Conservation (phyloP, 2,797 vertebrate species). For the Otolemur crassicaudatus region DNA sequence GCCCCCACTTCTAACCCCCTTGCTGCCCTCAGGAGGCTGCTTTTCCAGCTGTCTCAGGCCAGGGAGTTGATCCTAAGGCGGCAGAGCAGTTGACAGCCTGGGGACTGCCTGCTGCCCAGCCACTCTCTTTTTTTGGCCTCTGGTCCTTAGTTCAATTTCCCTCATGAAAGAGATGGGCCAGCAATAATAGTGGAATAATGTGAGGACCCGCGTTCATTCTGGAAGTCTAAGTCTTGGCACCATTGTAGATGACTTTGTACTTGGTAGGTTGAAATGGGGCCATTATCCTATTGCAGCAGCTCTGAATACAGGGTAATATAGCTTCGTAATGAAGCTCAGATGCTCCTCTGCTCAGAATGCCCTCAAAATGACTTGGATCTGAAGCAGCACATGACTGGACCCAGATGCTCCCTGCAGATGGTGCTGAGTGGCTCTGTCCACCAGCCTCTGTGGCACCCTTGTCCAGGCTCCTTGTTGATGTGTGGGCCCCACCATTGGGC, state of each 20-base stretch:
- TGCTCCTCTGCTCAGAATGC: conserved; percentile 56
- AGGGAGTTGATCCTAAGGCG: background rate
- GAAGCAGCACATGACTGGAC: background rate
- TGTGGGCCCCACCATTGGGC: background rate
- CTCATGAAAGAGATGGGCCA: conserved; percentile 30
- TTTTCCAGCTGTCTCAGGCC: background rate
- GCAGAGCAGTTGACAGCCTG: background rate
- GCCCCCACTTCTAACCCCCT: background rate
- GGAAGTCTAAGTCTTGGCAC: conserved; percentile 58
- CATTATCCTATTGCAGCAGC: conserved; percentile 4
- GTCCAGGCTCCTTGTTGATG: background rate
- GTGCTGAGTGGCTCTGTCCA: background rate
- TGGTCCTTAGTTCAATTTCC: background rate
- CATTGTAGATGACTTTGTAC: conserved; percentile 45
- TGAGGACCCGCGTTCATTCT: conserved; percentile 41
- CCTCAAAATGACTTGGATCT: conserved; percentile 42
- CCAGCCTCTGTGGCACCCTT: background rate
- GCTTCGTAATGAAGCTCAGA: conserved; percentile 1
- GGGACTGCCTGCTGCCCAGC: background rate
- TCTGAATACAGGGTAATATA: background rate
- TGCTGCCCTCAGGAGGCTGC: background rate
- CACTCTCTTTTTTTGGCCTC: background rate
- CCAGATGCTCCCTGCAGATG: conserved; percentile 53
- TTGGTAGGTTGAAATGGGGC: conserved; percentile 59
- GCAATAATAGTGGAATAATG: background rate